Conservation (phyloP, 1,140 invertebrate species). For the Bilobella aurantiaca region DNA sequence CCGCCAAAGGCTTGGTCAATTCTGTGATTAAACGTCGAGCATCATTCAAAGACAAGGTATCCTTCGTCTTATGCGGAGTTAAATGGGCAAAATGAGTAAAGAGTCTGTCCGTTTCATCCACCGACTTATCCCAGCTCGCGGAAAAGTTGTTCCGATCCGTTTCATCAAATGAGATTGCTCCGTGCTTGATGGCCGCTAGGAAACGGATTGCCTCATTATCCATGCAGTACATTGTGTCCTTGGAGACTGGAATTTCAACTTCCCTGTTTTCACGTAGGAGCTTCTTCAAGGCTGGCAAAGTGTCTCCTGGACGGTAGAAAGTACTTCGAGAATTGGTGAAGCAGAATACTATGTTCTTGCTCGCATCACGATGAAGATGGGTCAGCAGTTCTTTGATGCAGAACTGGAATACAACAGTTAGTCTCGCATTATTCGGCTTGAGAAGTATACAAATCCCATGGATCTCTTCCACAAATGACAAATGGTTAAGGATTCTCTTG, state of each 20-base stretch:
- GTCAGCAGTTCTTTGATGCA: constrained; percentile 36
- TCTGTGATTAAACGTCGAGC: constrained; percentile 10
- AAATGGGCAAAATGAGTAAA: neutral
- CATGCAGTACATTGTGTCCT: constrained; percentile 23
- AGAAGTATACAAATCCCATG: constrained; percentile 36
- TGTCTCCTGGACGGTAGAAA: constrained; percentile 31
- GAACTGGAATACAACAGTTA: constrained; percentile 33
- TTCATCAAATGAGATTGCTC: constrained; percentile 1
- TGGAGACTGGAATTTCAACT: constrained; percentile 10
- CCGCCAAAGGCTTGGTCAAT: constrained; percentile 13
- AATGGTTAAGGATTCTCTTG: constrained; percentile 28
- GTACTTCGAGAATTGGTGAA: constrained; percentile 31
- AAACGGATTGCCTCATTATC: constrained; percentile 31
- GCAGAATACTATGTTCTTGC: constrained; percentile 36
- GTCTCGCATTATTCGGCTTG: constrained; percentile 32
- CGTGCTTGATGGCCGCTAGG: constrained; percentile 13
- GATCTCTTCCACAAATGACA: constrained; percentile 25
- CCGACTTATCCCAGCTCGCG: constrained; percentile 11
- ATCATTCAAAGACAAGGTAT: constrained; percentile 21
- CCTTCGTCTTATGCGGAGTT: constrained; percentile 13
- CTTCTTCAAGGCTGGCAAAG: constrained; percentile 5
- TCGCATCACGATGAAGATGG: constrained; percentile 33
- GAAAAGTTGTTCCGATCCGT: neutral
- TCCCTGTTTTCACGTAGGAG: constrained; percentile 13
- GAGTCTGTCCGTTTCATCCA: neutral